These are phyloP conservation scores for Nomada fucata DNA, from an alignment of 2,888 invertebrate species.

Conservation along the genomic window DNA sequence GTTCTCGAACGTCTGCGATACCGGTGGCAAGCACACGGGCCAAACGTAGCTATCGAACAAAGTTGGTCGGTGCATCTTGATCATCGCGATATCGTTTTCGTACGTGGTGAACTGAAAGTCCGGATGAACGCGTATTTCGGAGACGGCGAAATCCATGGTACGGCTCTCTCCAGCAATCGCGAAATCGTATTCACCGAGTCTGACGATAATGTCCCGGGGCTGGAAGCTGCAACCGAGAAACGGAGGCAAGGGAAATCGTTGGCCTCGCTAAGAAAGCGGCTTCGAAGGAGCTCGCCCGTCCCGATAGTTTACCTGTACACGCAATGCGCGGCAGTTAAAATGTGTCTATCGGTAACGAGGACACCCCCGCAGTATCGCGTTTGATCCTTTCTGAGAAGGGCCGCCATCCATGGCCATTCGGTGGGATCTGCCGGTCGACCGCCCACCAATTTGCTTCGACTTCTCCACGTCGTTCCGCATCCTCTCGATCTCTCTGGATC, in stretches of 20 bases:
- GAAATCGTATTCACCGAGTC: conserved; percentile 94
- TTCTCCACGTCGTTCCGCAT: conserved; percentile 86
- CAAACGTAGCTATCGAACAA: conserved; percentile 92
- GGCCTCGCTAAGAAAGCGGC: too few relatives aligned
- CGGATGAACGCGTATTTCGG: conserved; percentile 88
- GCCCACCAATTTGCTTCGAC: conserved; percentile 86
- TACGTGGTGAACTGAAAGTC: conserved; percentile 89
- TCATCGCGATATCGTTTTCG: conserved; percentile 91
- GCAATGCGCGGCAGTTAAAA: conserved; percentile 92
- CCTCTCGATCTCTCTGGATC: conserved; percentile 80
- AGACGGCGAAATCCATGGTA: conserved; percentile 89
- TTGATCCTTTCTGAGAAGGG: conserved; percentile 87
- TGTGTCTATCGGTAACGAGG: conserved; percentile 91
- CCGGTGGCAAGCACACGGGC: conserved; percentile 93
- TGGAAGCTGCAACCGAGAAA: conserved; percentile 84
- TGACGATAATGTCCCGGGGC: conserved; percentile 87
- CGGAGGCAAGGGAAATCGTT: too few relatives aligned
- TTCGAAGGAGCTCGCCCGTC: background rate
- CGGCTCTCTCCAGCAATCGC: conserved; percentile 88
- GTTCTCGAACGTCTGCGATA: conserved; percentile 86
- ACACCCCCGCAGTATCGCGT: conserved; percentile 92
- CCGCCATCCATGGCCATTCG: conserved; percentile 95
- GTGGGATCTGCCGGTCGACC: conserved; percentile 87
- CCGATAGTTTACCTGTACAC: conserved; percentile 68
- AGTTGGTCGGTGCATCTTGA: conserved; percentile 88